These are phyloP conservation scores for Disparrhopalites patrizii DNA, from an alignment of 2,888 invertebrate species.

Conservation along the genomic window DNA sequence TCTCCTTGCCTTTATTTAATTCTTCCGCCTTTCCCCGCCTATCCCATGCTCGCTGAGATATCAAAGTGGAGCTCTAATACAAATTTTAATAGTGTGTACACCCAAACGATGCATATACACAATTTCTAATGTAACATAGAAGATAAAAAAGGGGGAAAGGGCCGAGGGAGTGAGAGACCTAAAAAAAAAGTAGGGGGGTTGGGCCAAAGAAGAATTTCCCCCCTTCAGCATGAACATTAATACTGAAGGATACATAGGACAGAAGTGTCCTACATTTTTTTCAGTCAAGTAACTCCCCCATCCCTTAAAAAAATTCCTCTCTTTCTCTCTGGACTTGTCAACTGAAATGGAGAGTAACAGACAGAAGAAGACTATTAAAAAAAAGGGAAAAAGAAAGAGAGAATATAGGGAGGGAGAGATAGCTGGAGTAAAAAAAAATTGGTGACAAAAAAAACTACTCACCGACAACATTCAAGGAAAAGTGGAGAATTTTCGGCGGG, in stretches of 20 bases:
- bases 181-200: too few relatives aligned
- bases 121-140: too few relatives aligned
- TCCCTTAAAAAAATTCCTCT: too few relatives aligned
- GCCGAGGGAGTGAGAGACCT: too few relatives aligned
- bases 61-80: too few relatives aligned
- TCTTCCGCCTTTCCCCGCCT: too few relatives aligned
- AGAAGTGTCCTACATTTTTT: not conserved
- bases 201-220: not conserved
- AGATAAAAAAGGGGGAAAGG: too few relatives aligned
- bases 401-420: not conserved
- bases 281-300: not conserved
- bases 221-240: not conserved
- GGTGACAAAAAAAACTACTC: conserved; percentile 19
- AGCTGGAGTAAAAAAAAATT: not conserved
- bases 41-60: too few relatives aligned
- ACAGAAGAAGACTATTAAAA: too few relatives aligned
- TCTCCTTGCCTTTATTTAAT: too few relatives aligned
- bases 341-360: not conserved
- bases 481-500: conserved; percentile 49
- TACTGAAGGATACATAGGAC: not conserved
- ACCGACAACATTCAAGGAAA: conserved; percentile 48
- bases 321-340: not conserved
- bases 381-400: not conserved
- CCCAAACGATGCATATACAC: too few relatives aligned
- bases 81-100: too few relatives aligned